Evolutionary conservation across 2,888 invertebrate genomes (phyloP).

Genomic region (Prosopocoilus inquinatus): DNA sequence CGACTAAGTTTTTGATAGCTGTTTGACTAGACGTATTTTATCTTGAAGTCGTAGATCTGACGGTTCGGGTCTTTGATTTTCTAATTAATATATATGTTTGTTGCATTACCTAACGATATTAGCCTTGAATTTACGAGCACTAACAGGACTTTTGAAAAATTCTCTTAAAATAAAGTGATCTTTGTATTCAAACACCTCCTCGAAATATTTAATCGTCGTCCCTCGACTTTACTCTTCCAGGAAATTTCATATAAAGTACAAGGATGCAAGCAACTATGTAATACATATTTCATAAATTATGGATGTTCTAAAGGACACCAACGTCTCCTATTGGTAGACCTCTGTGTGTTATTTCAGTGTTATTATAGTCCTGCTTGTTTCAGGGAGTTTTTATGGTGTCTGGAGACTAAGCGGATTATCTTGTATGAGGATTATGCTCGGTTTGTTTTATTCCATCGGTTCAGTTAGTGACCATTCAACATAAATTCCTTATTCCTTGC

Average conservation of each 20-base stretch:
- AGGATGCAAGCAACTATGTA: conserved; percentile 6
- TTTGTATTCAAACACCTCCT: too few relatives aligned
- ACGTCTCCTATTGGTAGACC: neutral
- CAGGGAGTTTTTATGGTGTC: conserved; percentile 10
- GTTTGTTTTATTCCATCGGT: conserved; percentile 4
- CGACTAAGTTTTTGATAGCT: too few relatives aligned
- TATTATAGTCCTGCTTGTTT: conserved; percentile 9
- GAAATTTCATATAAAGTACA: neutral
- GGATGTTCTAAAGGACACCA: conserved; percentile 1
- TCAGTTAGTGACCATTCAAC: neutral
- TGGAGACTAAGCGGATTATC: conserved; percentile 11
- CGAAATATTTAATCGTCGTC: too few relatives aligned
- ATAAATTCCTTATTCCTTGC: neutral
- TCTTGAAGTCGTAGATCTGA: too few relatives aligned
- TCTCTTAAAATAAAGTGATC: too few relatives aligned
- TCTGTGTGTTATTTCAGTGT: neutral
- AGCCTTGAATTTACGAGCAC: too few relatives aligned
- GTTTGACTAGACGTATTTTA: too few relatives aligned
- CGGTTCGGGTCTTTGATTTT: too few relatives aligned
- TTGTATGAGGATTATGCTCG: conserved; percentile 2
- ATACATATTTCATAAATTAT: conserved; percentile 9
- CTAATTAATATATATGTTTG: too few relatives aligned
- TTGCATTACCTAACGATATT: too few relatives aligned
- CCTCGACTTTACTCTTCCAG: neutral
- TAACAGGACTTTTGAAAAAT: too few relatives aligned